These are phyloP conservation scores for Takifugu rubripes DNA, from an alignment of 2,797 vertebrate genomes.

Conservation along the genomic window DNA sequence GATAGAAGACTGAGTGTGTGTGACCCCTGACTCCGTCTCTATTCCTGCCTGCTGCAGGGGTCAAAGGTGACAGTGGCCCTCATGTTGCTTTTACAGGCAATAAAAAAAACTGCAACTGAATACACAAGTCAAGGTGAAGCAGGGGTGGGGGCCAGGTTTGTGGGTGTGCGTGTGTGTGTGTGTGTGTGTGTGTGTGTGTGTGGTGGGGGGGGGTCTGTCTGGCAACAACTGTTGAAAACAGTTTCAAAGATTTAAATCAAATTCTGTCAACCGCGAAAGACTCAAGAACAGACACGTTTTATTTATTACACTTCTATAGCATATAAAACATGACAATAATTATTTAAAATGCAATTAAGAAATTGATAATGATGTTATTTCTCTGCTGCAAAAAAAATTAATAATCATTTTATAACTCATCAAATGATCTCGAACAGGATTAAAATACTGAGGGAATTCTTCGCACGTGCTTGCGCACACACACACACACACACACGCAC, in stretches of 20 bases:
- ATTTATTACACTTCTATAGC: neutral
- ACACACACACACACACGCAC: conserved; percentile 4
- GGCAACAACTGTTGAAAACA: too few species aligned
- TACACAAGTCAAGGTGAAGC: conserved; percentile 76
- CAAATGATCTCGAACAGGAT: too few species aligned
- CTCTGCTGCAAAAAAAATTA: too few species aligned
- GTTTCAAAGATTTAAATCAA: too few species aligned
- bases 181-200: neutral
- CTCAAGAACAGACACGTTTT: neutral
- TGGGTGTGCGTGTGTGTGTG: neutral
- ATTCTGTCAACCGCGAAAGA: too few species aligned
- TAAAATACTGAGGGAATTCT: too few species aligned
- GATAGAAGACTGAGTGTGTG: conserved; percentile 48
- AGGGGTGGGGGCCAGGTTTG: neutral
- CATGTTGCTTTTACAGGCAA: conserved; percentile 72
- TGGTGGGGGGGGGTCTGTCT: neutral
- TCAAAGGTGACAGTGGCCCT: conserved; percentile 67
- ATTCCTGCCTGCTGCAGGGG: conserved; percentile 68
- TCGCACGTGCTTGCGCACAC: too few species aligned
- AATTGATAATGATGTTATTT: too few species aligned
- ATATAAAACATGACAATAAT: neutral
- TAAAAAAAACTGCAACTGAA: conserved; percentile 78
- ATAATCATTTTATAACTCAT: too few species aligned
- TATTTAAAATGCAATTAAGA: neutral
- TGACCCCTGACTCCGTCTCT: conserved; percentile 68